A percentile compares a stretch with the other conserved stretches of the same genome.
Conservation (phyloP, 2,113 vertebrate genomes). For the Leucopternis melanops region DNA sequence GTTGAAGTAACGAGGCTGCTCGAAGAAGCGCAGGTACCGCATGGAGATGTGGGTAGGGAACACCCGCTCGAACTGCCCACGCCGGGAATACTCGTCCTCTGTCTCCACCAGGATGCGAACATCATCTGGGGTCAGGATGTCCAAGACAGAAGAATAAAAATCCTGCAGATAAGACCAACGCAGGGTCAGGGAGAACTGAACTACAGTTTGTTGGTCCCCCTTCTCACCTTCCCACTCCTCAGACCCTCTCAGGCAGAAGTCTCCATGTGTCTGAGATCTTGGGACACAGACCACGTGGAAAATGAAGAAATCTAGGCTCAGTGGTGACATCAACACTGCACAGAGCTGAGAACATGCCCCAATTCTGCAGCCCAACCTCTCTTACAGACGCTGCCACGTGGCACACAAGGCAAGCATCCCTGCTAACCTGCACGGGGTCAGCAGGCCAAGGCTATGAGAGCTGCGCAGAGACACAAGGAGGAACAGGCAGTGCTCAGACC, state of each 20-base stretch:
- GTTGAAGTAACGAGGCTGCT: constrained; percentile 90
- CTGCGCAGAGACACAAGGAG: background rate
- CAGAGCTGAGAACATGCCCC: background rate
- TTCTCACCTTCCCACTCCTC: background rate
- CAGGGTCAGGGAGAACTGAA: background rate
- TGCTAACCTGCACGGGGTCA: background rate
- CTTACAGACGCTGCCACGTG: background rate
- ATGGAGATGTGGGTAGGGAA: constrained; percentile 84
- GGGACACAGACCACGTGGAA: background rate
- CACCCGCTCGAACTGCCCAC: constrained; percentile 86
- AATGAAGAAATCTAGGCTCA: background rate
- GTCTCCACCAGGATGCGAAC: constrained; percentile 84
- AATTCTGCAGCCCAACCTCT: background rate
- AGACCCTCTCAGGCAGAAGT: background rate
- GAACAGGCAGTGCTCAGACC: background rate
- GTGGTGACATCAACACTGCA: background rate
- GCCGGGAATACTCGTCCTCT: constrained; percentile 86
- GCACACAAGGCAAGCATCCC: background rate
- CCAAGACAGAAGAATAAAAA: constrained; percentile 81
- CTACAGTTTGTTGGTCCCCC: rapidly evolving
- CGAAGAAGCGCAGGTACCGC: constrained; percentile 91
- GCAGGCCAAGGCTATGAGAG: background rate
- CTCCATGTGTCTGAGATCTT: background rate
- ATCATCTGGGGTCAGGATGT: constrained; percentile 88
- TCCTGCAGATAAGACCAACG: constrained; percentile 68